Evolutionary conservation across 2,113 vertebrate species (phyloP).

Genomic region (Nothocercus julius): DNA sequence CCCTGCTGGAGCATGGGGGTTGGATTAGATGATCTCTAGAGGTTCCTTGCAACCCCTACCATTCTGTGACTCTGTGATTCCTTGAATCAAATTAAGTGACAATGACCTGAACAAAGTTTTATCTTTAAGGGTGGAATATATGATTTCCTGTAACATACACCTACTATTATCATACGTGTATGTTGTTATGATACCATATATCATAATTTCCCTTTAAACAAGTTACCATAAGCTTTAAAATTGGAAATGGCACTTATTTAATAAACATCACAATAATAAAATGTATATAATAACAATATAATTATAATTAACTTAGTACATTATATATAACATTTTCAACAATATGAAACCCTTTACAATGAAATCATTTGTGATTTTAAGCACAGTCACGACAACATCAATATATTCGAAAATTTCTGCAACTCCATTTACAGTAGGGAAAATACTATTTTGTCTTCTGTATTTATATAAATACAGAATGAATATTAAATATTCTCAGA

Average conservation of each 20-base stretch:
- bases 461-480: neutral
- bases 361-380: neutral
- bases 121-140: neutral
- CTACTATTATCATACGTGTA: neutral
- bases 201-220: too few species aligned
- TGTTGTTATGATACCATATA: too few species aligned
- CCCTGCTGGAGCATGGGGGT: too few species aligned
- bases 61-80: too few species aligned
- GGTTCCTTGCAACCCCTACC: too few species aligned
- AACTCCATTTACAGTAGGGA: neutral
- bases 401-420: neutral
- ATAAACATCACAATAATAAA: neutral
- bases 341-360: neutral
- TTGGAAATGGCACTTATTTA: neutral
- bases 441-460: neutral
- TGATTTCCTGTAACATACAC: fast-evolving
- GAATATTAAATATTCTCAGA: neutral
- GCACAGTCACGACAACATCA: neutral
- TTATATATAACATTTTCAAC: neutral
- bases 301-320: neutral
- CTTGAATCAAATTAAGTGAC: neutral
- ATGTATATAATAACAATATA: neutral
- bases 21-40: too few species aligned
- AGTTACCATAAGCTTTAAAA: neutral
- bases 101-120: neutral